A percentile compares a stretch with the other conserved stretches of the same genome.
Conservation (phyloP, 2,797 vertebrate species). For the Sebastolobus altivelis region DNA sequence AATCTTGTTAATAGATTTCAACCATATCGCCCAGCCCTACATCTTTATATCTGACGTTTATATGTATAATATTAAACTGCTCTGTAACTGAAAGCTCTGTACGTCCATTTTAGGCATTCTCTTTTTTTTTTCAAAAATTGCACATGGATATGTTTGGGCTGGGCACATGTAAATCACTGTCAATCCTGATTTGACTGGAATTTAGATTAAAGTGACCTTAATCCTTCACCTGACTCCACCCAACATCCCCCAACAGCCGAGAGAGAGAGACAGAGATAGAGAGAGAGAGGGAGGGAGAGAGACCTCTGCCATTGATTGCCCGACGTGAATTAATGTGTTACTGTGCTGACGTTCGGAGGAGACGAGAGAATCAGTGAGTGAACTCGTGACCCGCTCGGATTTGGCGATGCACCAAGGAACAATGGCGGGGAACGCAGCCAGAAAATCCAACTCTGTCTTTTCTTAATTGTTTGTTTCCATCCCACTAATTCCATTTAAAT, state of each 20-base stretch:
- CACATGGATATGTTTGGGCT: conserved; percentile 49
- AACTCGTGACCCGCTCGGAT: conserved; percentile 59
- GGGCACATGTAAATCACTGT: conserved; percentile 41
- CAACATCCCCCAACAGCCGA: background rate
- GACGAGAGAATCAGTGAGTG: conserved; percentile 37
- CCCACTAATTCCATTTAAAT: conserved; percentile 54
- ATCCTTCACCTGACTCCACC: conserved; percentile 70
- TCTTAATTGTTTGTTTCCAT: conserved; percentile 60
- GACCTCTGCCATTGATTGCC: conserved; percentile 30
- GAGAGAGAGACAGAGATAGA: background rate
- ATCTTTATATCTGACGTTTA: background rate
- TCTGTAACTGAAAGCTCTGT: conserved; percentile 12
- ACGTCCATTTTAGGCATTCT: conserved; percentile 31
- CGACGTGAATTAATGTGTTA: conserved; percentile 37
- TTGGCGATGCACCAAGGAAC: conserved; percentile 51
- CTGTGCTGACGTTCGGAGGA: conserved; percentile 26
- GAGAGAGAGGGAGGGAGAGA: background rate
- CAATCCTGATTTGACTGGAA: conserved; percentile 68
- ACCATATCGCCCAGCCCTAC: background rate
- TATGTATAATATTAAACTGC: background rate
- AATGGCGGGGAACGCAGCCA: conserved; percentile 43
- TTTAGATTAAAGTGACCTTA: conserved; percentile 78
- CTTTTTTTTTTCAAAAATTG: background rate
- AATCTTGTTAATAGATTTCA: background rate
- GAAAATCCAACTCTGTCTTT: conserved; percentile 57